Conservation (phyloP, 2,113 vertebrate genomes). For the Corydoras sp. region DNA sequence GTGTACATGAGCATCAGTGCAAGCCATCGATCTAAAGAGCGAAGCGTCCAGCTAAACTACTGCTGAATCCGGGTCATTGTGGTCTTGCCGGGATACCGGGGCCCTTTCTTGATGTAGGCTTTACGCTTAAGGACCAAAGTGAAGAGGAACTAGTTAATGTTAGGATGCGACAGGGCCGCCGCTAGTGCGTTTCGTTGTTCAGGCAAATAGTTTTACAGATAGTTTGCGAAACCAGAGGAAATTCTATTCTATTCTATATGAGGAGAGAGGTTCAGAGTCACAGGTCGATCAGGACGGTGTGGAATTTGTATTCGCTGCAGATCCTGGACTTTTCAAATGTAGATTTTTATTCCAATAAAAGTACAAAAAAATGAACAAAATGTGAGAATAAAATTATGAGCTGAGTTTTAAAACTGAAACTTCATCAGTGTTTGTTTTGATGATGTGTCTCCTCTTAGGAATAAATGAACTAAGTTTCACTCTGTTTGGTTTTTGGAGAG, state of each 20-base stretch:
- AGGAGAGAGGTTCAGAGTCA: no score
- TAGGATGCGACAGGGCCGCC: slow-evolving; percentile 8
- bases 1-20: not conserved
- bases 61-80: not conserved
- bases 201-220: slow-evolving; percentile 20
- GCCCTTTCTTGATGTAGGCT: slow-evolving; percentile 21
- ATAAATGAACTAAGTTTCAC: no score
- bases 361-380: slow-evolving; percentile 7
- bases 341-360: slow-evolving; percentile 35
- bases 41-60: not conserved
- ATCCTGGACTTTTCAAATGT: slow-evolving; percentile 35
- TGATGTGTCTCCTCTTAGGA: no score
- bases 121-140: slow-evolving; percentile 42
- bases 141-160: slow-evolving; percentile 7
- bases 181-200: slow-evolving; percentile 17
- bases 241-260: not conserved
- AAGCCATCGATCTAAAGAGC: no score
- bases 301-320: slow-evolving; percentile 17
- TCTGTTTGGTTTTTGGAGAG: no score
- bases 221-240: slow-evolving; percentile 6
- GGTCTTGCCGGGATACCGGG: no score
- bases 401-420: no score
- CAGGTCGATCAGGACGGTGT: not conserved
- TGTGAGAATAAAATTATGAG: no score
- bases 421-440: no score